Evolutionary conservation across 2,888 invertebrate genomes (phyloP).

Genomic region (Mermis nigrescens): DNA sequence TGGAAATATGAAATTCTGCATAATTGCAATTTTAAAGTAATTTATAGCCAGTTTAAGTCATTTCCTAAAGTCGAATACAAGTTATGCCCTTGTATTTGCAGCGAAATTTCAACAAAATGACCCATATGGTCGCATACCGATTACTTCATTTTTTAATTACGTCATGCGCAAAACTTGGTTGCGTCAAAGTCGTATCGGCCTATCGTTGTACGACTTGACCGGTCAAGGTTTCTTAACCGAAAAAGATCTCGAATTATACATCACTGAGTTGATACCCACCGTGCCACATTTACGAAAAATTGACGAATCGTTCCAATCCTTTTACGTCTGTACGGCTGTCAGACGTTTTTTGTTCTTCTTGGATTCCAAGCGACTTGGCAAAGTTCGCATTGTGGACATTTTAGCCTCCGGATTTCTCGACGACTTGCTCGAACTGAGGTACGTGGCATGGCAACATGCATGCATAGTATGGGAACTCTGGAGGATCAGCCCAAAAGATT

Average conservation of each 20-base stretch:
- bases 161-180: conserved; percentile 74
- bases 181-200: conserved; percentile 75
- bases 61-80: too few species aligned
- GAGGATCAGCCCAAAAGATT: too few species aligned
- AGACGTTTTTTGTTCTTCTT: conserved; percentile 87
- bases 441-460: too few species aligned
- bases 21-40: too few species aligned
- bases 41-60: too few species aligned
- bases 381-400: conserved; percentile 73
- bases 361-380: conserved; percentile 65
- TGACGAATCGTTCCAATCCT: conserved; percentile 65
- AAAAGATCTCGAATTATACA: conserved; percentile 80
- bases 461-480: too few species aligned
- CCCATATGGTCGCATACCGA: conserved; percentile 63
- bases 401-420: conserved; percentile 75
- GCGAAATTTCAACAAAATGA: conserved; percentile 68
- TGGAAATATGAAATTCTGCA: too few species aligned
- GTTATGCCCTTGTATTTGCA: too few species aligned
- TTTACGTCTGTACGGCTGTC: conserved; percentile 86
- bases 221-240: conserved; percentile 75
- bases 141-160: conserved; percentile 76
- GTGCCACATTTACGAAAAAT: conserved; percentile 46
- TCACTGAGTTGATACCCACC: conserved; percentile 74
- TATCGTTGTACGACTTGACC: conserved; percentile 73
- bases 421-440: conserved; percentile 58